Conservation (phyloP, 2,113 vertebrate species). For the Cromileptes altivelis region DNA sequence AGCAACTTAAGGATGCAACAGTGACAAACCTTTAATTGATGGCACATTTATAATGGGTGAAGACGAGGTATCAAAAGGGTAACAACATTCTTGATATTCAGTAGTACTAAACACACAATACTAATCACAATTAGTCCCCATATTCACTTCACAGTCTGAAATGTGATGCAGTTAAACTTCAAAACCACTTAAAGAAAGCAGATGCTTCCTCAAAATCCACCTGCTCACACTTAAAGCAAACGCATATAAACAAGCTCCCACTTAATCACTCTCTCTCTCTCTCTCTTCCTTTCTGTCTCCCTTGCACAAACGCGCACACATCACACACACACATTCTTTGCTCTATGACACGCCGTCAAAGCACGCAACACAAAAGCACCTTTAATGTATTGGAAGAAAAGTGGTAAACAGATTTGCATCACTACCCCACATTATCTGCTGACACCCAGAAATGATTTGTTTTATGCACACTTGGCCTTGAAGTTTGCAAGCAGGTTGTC, state of each 20-base stretch:
- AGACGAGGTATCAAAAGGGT: slow-evolving; percentile 36
- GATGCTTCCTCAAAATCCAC: slow-evolving; percentile 59
- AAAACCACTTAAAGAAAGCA: slow-evolving; percentile 54
- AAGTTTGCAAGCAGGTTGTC: slow-evolving; percentile 86
- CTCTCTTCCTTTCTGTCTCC: slow-evolving; percentile 41
- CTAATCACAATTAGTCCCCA: slow-evolving; percentile 39
- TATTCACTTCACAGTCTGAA: slow-evolving; percentile 42
- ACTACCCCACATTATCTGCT: slow-evolving; percentile 85
- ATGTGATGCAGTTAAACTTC: slow-evolving; percentile 54
- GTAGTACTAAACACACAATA: slow-evolving; percentile 6
- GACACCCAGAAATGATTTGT: slow-evolving; percentile 87
- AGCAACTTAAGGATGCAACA: slow-evolving; percentile 2
- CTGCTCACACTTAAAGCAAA: slow-evolving; percentile 61
- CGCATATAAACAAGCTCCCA: slow-evolving; percentile 63
- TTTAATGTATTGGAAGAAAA: slow-evolving; percentile 81
- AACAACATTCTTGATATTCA: slow-evolving; percentile 11
- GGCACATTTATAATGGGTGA: not conserved
- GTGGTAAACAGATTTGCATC: slow-evolving; percentile 87
- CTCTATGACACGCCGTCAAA: slow-evolving; percentile 79
- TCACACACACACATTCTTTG: slow-evolving; percentile 68
- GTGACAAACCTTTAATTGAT: not conserved
- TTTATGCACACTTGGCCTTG: slow-evolving; percentile 85
- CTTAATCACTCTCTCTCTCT: slow-evolving; percentile 61
- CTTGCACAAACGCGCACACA: slow-evolving; percentile 52
- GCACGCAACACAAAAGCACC: slow-evolving; percentile 80